These are phyloP conservation scores for Caenorhabditis becei DNA, from an alignment of 2,888 invertebrate species.

Conservation along the genomic window DNA sequence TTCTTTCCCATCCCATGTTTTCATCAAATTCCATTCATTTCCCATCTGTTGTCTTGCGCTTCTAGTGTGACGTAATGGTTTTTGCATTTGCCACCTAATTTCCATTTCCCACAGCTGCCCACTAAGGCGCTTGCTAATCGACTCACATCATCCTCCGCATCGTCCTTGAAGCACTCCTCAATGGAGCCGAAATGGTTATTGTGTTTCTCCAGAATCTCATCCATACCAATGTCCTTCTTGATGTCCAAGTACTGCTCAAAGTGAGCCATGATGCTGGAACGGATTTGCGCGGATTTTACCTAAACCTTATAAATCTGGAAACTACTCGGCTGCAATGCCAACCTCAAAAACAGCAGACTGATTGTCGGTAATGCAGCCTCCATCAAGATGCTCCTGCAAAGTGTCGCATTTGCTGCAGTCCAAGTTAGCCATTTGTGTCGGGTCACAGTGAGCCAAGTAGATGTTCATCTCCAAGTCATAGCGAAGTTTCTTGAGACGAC, in stretches of 20 bases:
- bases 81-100: no score
- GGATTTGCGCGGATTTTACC: not conserved
- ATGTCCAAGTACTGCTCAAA: constrained; percentile 11
- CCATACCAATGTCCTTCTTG: not conserved
- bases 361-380: not conserved
- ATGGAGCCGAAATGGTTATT: not conserved
- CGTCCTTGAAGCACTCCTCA: not conserved
- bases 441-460: not conserved
- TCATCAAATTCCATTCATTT: no score
- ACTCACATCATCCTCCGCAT: constrained; percentile 6
- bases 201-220: not conserved
- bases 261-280: not conserved
- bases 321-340: not conserved
- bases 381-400: not conserved
- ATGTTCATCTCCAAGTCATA: not conserved
- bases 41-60: no score
- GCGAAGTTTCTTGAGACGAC: not conserved
- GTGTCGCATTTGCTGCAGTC: not conserved
- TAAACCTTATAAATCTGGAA: constrained; percentile 1
- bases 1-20: no score
- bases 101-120: no score
- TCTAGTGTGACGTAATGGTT: no score
- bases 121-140: no score
- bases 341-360: not conserved
- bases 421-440: not conserved